Evolutionary conservation across 2,797 vertebrate species (phyloP), one percentile per base, ranked within the genome.

Genomic region (Sebastes wilsoni): DNA sequence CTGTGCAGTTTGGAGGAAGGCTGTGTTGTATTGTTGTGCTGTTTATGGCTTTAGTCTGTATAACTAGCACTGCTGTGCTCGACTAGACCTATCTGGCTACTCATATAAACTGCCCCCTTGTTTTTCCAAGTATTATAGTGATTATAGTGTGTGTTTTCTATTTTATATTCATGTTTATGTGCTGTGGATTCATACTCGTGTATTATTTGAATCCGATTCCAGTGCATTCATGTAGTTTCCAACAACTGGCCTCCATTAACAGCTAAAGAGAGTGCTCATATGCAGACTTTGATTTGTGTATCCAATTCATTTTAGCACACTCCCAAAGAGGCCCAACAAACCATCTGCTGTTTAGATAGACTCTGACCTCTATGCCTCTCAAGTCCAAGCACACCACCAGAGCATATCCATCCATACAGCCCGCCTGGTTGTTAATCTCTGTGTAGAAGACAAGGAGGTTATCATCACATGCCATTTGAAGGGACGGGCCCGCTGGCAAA

Each of bases 311-410:
- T 81, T 89, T 76, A 84, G 81, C 67, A 79, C 54, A 71, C 66
- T 91, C 89, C 92, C 91, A 77, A 80, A 81, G 87, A 89, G 90
- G 78, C 83, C 81, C 77, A 81, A 83, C 74, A 84, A 89, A 90
- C 93, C 93, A 95, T 95, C 94, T 95, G 94, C 92, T 94, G 90
- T 95, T 94, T 94, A 81, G 88, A 93, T 93, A 93, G 87, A 92
- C 91, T 92, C 81, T 94, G 87, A 93, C 90, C 95, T 89, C 80
- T 71, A 61, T 73, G 81, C 81, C 87, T 91, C 79, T 88, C 55
- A 79, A 87, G 89, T 84, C 88, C 72, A 80, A 67, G 68, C 67
- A 67, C 72, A 73, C 75, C 87, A 88, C 82, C 72, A 73, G 81
- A 88, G 92, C 83, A 84, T 79, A 89, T 87, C 79, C 85, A 84